Evolutionary conservation across 2,797 vertebrate genomes (phyloP).

Genomic region (Oryzias sinensis): DNA sequence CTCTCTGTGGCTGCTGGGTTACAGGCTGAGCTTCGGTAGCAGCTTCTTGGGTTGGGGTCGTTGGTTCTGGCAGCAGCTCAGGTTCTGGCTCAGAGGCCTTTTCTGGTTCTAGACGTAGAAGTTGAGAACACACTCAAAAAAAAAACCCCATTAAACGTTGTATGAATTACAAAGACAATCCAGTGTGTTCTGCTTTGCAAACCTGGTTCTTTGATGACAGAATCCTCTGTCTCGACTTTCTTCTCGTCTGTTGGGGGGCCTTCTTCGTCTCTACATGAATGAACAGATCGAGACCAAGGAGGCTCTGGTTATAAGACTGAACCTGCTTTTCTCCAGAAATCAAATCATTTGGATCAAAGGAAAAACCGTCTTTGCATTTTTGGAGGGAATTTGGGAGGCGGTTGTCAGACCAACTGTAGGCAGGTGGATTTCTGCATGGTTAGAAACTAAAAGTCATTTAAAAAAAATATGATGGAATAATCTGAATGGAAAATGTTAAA

Average conservation of each 20-base stretch:
- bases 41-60: conserved; percentile 19
- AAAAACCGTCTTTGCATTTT: neutral
- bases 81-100: conserved; percentile 24
- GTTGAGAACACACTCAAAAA: conserved; percentile 15
- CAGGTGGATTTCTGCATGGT: too few species aligned
- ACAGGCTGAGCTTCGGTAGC: conserved; percentile 45
- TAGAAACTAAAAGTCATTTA: too few species aligned
- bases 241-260: conserved; percentile 25
- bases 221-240: conserved; percentile 20
- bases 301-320: neutral
- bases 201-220: conserved; percentile 34
- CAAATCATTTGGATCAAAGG: neutral
- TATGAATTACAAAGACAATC: neutral
- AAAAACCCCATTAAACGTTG: too few species aligned
- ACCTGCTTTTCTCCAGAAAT: too few species aligned
- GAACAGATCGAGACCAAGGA: neutral
- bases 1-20: conserved; percentile 70
- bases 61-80: conserved; percentile 27
- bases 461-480: too few species aligned
- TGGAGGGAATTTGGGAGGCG: too few species aligned
- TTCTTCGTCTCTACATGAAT: conserved; percentile 41
- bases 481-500: too few species aligned
- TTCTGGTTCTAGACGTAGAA: conserved; percentile 43
- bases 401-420: too few species aligned
- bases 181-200: too few species aligned